Evolutionary conservation across 2,888 invertebrate genomes (phyloP).

Genomic region (Carcina quercana): DNA sequence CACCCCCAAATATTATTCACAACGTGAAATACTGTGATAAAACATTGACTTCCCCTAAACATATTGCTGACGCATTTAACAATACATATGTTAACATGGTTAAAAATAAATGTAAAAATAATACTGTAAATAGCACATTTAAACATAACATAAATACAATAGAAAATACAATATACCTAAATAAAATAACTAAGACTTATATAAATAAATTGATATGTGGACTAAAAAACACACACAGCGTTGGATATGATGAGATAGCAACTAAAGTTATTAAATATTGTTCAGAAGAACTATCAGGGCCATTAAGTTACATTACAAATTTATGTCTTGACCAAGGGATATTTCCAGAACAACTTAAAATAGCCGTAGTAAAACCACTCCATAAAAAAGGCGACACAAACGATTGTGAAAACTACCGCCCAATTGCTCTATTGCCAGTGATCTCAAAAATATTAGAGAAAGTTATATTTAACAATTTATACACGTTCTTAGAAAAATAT

Average conservation of each 20-base stretch:
- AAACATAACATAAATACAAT: background rate
- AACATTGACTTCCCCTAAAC: background rate
- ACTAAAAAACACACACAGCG: background rate
- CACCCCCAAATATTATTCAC: background rate
- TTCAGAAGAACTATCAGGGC: background rate
- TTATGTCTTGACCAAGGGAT: background rate
- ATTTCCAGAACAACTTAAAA: background rate
- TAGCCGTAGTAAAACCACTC: background rate
- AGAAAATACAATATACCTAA: background rate
- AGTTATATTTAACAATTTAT: background rate
- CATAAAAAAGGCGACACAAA: background rate
- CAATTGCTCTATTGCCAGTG: background rate
- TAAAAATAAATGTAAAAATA: background rate
- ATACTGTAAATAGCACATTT: background rate
- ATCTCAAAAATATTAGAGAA: conserved; percentile 1
- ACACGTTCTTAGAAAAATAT: background rate
- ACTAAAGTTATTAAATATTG: background rate
- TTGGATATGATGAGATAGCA: background rate
- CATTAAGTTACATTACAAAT: background rate
- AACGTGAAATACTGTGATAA: background rate
- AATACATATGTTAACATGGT: background rate
- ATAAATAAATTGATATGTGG: background rate
- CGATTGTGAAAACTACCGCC: background rate
- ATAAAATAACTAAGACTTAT: background rate
- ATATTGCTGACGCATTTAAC: background rate